phyloP scores from a whole-genome alignment of 2,113 vertebrate species.

The Peromyscus leucopus region DNA sequence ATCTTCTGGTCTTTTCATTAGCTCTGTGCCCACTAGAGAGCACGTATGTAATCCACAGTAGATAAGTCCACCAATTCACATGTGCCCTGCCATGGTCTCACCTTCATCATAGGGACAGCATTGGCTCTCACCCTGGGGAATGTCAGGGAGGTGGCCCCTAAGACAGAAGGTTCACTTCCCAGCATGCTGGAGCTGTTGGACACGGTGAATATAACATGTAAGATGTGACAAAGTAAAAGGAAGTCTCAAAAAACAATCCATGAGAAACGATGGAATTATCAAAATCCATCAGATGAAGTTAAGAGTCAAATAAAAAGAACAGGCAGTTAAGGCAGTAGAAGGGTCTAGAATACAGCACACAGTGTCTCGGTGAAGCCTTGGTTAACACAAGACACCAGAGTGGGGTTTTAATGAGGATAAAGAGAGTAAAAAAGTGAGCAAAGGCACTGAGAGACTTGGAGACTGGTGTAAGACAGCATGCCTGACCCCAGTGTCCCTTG shows the following conservation, averaged over 20 bases:
- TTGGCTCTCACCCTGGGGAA: no score
- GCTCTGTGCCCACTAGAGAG: not conserved
- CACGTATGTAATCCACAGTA: fast-evolving
- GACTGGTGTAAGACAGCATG: no score
- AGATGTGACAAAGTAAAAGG: no score
- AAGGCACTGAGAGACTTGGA: not conserved
- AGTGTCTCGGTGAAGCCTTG: not conserved
- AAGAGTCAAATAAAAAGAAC: not conserved
- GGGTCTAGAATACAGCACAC: not conserved
- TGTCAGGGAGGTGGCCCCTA: not conserved
- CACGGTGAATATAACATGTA: not conserved
- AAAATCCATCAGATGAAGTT: not conserved
- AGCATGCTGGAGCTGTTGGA: not conserved
- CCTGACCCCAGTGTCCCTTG: not conserved
- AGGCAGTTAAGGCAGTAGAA: fast-evolving
- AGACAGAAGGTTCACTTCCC: no score
- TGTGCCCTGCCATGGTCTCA: not conserved
- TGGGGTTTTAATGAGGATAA: no score
- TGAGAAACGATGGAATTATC: not conserved
- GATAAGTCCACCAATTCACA: fast-evolving
- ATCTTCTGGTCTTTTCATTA: not conserved
- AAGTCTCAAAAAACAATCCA: not conserved
- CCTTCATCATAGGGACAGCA: not conserved
- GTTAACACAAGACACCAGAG: fast-evolving
- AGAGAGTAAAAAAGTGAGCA: not conserved